phyloP scores from a whole-genome alignment of 2,888 invertebrate species.

The Eupeodes latifasciatus region DNA sequence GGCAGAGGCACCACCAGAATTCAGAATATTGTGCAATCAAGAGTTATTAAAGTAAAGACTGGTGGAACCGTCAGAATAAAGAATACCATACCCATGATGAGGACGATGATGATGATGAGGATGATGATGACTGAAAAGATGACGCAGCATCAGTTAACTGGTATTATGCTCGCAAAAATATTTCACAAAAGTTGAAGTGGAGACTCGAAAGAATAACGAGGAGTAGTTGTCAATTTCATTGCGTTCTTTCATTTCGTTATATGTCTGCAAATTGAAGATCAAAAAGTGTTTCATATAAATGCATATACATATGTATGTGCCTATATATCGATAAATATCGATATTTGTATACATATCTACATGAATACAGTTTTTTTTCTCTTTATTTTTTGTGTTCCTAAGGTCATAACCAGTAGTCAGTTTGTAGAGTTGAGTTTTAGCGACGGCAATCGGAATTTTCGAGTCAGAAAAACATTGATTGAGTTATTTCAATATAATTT shows the following conservation, averaged over 20 bases:
- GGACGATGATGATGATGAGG: conserved; percentile 62
- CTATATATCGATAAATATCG: not conserved
- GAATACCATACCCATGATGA: conserved; percentile 61
- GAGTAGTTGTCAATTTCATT: conserved; percentile 75
- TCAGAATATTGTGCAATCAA: conserved; percentile 76
- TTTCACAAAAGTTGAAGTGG: conserved; percentile 74
- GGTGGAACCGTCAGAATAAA: conserved; percentile 67
- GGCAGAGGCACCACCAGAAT: conserved; percentile 72
- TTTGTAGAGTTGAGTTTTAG: conserved; percentile 20
- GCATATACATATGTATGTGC: not conserved
- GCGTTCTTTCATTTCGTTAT: conserved; percentile 63
- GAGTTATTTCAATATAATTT: conserved; percentile 2
- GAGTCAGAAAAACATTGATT: conserved; percentile 7
- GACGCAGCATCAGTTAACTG: conserved; percentile 76
- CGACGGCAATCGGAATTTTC: conserved; percentile 47
- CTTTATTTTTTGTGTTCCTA: not conserved
- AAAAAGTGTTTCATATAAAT: conserved; percentile 32
- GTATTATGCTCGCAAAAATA: conserved; percentile 74
- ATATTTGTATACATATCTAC: not conserved
- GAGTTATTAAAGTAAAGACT: conserved; percentile 76
- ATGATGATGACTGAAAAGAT: conserved; percentile 72
- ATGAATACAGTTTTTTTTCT: not conserved
- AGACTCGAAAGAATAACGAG: conserved; percentile 74
- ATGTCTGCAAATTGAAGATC: conserved; percentile 44
- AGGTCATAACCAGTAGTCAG: conserved; percentile 44